Conservation (phyloP, 2,888 invertebrate genomes). For the Brenthis ino region DNA sequence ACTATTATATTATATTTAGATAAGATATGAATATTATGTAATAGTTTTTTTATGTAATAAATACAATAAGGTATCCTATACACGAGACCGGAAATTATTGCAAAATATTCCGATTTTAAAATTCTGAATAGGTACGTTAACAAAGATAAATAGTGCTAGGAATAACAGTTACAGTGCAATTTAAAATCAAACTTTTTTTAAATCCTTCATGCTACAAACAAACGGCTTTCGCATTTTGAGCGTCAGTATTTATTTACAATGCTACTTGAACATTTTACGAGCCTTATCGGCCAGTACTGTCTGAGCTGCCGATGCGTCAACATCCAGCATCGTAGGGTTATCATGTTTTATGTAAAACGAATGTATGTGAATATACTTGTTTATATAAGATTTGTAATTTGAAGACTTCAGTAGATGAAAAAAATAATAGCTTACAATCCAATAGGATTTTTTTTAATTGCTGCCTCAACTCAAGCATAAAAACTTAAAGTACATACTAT, state of each 20-base stretch:
- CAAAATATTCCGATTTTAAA: no score
- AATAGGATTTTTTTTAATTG: no score
- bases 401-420: not conserved
- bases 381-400: not conserved
- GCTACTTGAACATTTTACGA: constrained; percentile 17
- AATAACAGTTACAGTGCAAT: no score
- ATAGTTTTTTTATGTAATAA: no score
- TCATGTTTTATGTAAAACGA: constrained; percentile 4
- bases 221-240: constrained; percentile 2
- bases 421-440: no score
- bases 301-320: constrained; percentile 25
- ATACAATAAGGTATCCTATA: no score
- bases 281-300: constrained; percentile 18
- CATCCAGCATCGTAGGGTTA: constrained; percentile 15
- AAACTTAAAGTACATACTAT: not conserved
- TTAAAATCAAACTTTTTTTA: not conserved
- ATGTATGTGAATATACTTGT: not conserved
- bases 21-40: no score
- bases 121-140: no score
- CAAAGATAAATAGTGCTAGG: no score
- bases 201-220: not conserved
- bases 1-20: no score
- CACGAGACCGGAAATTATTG: no score
- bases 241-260: constrained; percentile 19
- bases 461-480: no score